A percentile compares a stretch with the other conserved stretches of the same genome.
phyloP scores from a whole-genome alignment of 2,888 invertebrate genomes.

The Panzeria rudis region DNA sequence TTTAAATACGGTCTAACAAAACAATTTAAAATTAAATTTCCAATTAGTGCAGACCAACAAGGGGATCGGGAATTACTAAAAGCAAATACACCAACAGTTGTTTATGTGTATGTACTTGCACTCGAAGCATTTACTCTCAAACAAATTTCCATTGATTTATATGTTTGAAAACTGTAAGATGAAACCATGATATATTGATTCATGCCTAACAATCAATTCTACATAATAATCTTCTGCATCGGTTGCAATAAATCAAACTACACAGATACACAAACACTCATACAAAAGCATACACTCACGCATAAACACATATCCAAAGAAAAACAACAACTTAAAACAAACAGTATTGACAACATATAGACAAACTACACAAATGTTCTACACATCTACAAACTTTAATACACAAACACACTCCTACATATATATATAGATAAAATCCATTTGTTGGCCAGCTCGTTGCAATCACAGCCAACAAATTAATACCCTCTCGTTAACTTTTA shows the following conservation, averaged over 20 bases:
- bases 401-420: not conserved
- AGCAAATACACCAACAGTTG: too few relatives aligned
- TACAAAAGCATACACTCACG: conserved; percentile 14
- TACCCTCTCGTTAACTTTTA: conserved; percentile 46
- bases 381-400: not conserved
- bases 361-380: conserved; percentile 34
- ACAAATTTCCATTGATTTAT: conserved; percentile 66
- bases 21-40: conserved; percentile 57
- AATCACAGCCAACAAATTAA: conserved; percentile 64
- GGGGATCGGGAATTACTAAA: conserved; percentile 4
- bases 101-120: not conserved
- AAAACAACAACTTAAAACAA: conserved; percentile 32
- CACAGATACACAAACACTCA: conserved; percentile 30
- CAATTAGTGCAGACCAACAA: conserved; percentile 55
- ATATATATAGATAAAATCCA: conserved; percentile 33
- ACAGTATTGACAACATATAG: conserved; percentile 46
- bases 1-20: not conserved
- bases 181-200: conserved; percentile 72
- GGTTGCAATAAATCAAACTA: conserved; percentile 69
- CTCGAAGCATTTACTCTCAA: conserved; percentile 10
- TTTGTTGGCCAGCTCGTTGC: conserved; percentile 54
- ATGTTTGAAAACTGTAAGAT: conserved; percentile 60
- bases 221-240: conserved; percentile 69
- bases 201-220: conserved; percentile 71
- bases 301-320: conserved; percentile 19